Evolutionary conservation across 2,888 invertebrate genomes (phyloP), one percentile per base, ranked within the genome.

Genomic region (Meloe dianella): DNA sequence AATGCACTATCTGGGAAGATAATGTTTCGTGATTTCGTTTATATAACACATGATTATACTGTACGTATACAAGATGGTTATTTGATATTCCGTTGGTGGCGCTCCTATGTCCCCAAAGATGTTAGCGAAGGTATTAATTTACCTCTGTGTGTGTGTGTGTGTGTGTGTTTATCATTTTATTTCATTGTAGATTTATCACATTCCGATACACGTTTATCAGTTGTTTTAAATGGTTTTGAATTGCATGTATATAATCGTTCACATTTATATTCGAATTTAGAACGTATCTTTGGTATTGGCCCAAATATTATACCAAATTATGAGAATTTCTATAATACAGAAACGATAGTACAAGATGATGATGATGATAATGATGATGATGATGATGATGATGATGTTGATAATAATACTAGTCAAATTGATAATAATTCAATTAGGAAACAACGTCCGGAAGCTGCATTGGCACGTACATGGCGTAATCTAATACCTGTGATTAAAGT

Each of bases 51-150:
- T 80, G 98, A 99, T 86, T 97, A 93, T 84, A 93, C 96, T 35
- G 84, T 97, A 54, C 89, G 97, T 72, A 90, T 97, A 72, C 97
- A 97, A 83, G 98, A 98, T 86, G 98, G 98, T 1, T 97, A 96
- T 88, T 87, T 97, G 71, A 96, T 98, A 84, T 98, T 99, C 85
- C 89, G 97, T 60, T 99, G 97, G 95, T 99, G 98, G 98, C 88
- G 96, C 71, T 93, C 95, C 38, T 97, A 97, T 83, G 92, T 96
- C 61, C 95, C 96, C 60, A 96, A 96, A 85, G 95, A 96, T 87
- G 93, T 96, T 41, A 94, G 94, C 62, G 97, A 97, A 90, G 96
- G 96, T 95, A 83, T 9, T 10, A 2, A 29, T 6, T 32, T 32
- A 10, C 12, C 2, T 12, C 32, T 6, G n/a, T n/a, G n/a, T n/a